Percentiles rank a stretch among this genome's conserved stretches.
Evolutionary conservation across 2,797 vertebrate species (phyloP).

Genomic region (Luscinia luscinia): DNA sequence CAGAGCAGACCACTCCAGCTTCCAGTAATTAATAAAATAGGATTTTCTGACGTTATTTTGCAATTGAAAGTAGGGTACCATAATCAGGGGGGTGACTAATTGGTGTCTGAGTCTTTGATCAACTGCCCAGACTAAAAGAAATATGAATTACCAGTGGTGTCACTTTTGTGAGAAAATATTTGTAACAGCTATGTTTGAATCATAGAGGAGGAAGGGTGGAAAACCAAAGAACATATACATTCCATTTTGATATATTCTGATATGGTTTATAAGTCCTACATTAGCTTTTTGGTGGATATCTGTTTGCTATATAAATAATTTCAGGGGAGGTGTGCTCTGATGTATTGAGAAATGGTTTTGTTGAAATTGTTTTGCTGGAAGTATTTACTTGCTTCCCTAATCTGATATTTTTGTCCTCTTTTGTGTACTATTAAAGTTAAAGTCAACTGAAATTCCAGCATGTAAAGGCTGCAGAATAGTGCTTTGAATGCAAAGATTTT

Average conservation of each 20-base stretch:
- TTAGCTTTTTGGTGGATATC: background rate
- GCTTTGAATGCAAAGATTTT: background rate
- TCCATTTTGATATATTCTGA: background rate
- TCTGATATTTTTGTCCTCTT: background rate
- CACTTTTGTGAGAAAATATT: background rate
- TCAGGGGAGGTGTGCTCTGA: rapidly evolving
- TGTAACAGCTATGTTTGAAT: background rate
- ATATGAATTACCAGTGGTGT: background rate
- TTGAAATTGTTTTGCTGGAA: background rate
- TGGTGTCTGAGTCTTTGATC: background rate
- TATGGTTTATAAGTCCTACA: rapidly evolving
- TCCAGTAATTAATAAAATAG: background rate
- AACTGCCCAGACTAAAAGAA: background rate
- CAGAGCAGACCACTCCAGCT: background rate
- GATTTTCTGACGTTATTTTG: background rate
- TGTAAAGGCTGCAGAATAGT: background rate
- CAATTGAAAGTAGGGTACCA: background rate
- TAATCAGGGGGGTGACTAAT: background rate
- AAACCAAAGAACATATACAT: background rate
- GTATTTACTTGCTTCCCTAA: background rate
- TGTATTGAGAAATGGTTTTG: background rate
- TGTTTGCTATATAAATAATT: background rate
- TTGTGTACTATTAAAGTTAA: background rate
- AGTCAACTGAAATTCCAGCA: background rate
- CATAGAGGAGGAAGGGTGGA: background rate